Evolutionary conservation across 2,113 vertebrate genomes (phyloP).

Genomic region (Nesoenas mayeri): DNA sequence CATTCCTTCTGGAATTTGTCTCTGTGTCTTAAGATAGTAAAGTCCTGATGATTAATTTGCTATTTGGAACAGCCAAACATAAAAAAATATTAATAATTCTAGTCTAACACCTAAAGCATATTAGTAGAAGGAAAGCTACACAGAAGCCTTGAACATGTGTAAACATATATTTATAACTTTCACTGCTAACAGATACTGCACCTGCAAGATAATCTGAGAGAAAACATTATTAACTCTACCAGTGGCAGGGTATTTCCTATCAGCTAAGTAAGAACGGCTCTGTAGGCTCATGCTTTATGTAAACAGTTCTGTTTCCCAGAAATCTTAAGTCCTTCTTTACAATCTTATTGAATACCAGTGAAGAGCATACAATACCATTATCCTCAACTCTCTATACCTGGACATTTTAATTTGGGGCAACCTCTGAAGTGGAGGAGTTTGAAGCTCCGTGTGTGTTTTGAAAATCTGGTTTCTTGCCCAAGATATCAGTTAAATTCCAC

Average conservation of each 20-base stretch:
- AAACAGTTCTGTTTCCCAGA: not conserved
- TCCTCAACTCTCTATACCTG: not conserved
- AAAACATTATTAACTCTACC: not conserved
- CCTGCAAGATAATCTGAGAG: not conserved
- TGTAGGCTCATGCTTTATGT: not conserved
- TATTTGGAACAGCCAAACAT: not conserved
- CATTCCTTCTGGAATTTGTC: not conserved
- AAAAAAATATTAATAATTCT: not conserved
- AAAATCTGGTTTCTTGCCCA: not conserved
- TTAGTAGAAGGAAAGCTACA: not conserved
- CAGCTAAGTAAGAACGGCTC: not conserved
- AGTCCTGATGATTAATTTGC: not conserved
- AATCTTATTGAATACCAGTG: not conserved
- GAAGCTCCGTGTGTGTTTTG: not conserved
- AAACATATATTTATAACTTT: not conserved
- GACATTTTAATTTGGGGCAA: not conserved
- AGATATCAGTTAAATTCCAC: not conserved
- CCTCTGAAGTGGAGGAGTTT: not conserved
- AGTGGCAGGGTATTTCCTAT: not conserved
- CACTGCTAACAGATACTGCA: not conserved
- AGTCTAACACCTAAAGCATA: not conserved
- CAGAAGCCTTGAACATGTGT: rapidly evolving
- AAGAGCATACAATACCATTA: not conserved
- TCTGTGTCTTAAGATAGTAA: not conserved
- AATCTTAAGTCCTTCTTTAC: not conserved